Percentiles rank a stretch among this genome's conserved stretches.
phyloP scores from a whole-genome alignment of 2,888 invertebrate species.

The Drosophila merina region DNA sequence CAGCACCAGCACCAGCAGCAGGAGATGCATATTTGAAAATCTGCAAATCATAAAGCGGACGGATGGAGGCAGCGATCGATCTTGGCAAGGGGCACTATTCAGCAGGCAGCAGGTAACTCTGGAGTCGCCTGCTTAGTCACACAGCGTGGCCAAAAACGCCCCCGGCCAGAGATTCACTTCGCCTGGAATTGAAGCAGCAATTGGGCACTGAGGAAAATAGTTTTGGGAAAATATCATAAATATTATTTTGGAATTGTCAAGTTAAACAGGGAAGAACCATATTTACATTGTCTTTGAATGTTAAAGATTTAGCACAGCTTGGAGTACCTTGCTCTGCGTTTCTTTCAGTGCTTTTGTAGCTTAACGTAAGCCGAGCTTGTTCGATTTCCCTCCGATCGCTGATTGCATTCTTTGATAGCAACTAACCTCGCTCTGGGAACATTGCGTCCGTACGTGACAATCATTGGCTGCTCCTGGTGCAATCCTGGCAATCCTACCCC shows the following conservation, averaged over 20 bases:
- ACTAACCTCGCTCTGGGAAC: slow-evolving; percentile 31
- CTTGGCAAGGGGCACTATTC: slow-evolving; percentile 50
- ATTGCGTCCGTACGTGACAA: slow-evolving; percentile 72
- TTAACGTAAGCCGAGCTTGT: slow-evolving; percentile 53
- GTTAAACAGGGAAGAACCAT: no score
- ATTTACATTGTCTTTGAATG: no score
- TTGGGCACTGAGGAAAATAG: slow-evolving; percentile 6
- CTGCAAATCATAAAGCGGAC: slow-evolving; percentile 73
- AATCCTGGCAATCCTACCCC: slow-evolving; percentile 30
- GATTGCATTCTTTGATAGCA: slow-evolving; percentile 74
- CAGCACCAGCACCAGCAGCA: slow-evolving; percentile 50
- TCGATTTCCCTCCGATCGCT: slow-evolving; percentile 71
- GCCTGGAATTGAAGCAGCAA: slow-evolving; percentile 19
- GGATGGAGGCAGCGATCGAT: slow-evolving; percentile 65
- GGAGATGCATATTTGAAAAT: slow-evolving; percentile 77
- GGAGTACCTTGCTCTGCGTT: not conserved
- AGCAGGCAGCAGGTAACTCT: slow-evolving; percentile 35
- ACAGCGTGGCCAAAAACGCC: slow-evolving; percentile 67
- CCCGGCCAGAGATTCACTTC: slow-evolving; percentile 50
- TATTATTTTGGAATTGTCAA: no score
- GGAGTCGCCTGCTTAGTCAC: slow-evolving; percentile 68
- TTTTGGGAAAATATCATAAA: no score
- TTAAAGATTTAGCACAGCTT: not conserved
- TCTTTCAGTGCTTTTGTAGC: slow-evolving; percentile 19
- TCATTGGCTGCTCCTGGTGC: slow-evolving; percentile 46